These are phyloP conservation scores for Drosophila insularis DNA, from an alignment of 1,140 invertebrate genomes.

Conservation along the genomic window DNA sequence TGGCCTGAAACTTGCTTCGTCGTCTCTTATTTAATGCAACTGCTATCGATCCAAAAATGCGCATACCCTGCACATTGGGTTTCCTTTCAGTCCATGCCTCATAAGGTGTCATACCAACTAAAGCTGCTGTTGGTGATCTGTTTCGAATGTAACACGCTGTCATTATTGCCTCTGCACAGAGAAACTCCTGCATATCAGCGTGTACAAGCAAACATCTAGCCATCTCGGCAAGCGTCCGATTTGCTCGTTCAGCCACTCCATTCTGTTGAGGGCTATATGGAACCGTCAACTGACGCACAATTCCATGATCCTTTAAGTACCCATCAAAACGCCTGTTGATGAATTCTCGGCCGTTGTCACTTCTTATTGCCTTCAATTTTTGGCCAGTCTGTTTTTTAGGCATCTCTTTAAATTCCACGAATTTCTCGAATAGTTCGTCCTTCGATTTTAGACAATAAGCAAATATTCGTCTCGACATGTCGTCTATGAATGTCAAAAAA, in stretches of 20 bases:
- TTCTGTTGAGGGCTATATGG: neutral
- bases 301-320: neutral
- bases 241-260: no score
- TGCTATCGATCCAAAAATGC: no score
- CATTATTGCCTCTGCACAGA: neutral
- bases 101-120: no score
- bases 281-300: neutral
- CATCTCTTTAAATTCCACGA: conserved; percentile 19
- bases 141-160: neutral
- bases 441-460: conserved; percentile 9
- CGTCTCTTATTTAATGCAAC: no score
- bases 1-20: no score
- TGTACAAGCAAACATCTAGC: neutral
- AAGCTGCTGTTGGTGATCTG: no score
- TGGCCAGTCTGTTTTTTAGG: no score
- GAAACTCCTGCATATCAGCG: neutral
- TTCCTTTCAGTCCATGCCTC: no score
- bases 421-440: conserved; percentile 17
- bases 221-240: neutral
- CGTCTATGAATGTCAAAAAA: no score
- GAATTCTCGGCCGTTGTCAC: no score
- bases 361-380: neutral
- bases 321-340: conserved; percentile 7
- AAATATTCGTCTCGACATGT: conserved; percentile 20
- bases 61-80: no score